Evolutionary conservation across 2,888 invertebrate species (phyloP), one percentile per base, ranked within the genome.

Genomic region (Cantharis nigra): DNA sequence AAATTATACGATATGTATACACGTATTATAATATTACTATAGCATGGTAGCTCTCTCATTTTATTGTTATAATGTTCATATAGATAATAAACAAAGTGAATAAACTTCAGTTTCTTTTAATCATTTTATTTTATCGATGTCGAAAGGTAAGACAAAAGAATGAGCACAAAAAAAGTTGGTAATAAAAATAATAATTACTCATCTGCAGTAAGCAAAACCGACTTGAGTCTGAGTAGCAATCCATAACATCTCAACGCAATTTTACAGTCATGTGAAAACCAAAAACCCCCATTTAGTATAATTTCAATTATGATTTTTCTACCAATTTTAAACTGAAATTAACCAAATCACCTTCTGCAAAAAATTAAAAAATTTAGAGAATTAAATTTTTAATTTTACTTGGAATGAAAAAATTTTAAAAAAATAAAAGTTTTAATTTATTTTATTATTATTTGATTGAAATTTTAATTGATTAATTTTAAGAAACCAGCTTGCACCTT

Each of bases 11-110:
- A 85, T 85, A 85, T 87, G 86, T 87, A 84, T 84, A 87, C 86
- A 87, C 86, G 86, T 87, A 87, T 85, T 85, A 78, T 83, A 83
- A 81, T 86, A 67, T 67, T 67, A 49, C 49, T 49, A 87, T 86
- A 87, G 87, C 85, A 87, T 87, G 87, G 87, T 88, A 88, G 88
- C 88, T 88, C 88, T 88, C 88, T 88, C 87, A 87, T 87, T 88
- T 84, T 87, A 87, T 87, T 88, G 88, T 88, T 88, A 88, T 85
- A 87, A 88, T 87, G 87, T 88, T 88, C 87, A 87, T 87, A 87
- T 88, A 88, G 87, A 87, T 87, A 87, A 87, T 87, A 88, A 87
- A 88, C 83, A 83, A 86, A 86, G 85, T 85, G 82, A 85, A 85
- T 85, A 74, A 26, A 67, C 65, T 67, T 26, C 2, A 3, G 20